Conservation (phyloP, 2,797 vertebrate genomes). For the Chaetophractus vellerosus region DNA sequence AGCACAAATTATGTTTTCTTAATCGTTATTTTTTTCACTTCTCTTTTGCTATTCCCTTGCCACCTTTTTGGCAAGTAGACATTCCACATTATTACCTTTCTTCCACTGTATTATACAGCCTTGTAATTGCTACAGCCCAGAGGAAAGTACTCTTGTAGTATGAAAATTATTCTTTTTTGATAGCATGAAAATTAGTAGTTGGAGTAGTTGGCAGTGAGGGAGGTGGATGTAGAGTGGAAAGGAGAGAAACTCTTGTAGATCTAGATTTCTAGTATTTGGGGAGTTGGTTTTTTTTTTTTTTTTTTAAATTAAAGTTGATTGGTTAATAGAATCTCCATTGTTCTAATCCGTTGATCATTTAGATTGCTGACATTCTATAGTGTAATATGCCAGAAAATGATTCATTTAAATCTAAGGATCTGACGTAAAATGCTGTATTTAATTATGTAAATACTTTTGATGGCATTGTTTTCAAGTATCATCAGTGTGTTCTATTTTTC, state of each 20-base stretch:
- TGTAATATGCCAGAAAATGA: slow-evolving; percentile 46
- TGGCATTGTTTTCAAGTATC: slow-evolving; percentile 30
- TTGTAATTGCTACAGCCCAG: not conserved
- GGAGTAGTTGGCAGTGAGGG: not conserved
- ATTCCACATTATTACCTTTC: not conserved
- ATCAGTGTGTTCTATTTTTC: slow-evolving; percentile 70
- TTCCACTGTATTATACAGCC: not conserved
- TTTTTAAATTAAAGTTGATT: slow-evolving; percentile 28
- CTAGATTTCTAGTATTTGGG: not conserved
- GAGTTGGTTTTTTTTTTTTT: slow-evolving; percentile 10
- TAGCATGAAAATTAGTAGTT: slow-evolving; percentile 36
- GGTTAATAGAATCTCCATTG: slow-evolving; percentile 2
- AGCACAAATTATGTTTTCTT: not conserved
- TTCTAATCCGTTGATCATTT: slow-evolving; percentile 28
- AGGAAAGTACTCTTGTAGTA: slow-evolving; percentile 5
- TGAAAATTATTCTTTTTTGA: slow-evolving; percentile 41
- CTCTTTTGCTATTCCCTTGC: slow-evolving; percentile 17
- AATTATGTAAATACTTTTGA: slow-evolving; percentile 44
- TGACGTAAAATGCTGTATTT: slow-evolving; percentile 35
- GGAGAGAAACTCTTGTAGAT: not conserved
- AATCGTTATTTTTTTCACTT: not conserved
- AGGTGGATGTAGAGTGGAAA: not conserved
- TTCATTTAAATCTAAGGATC: slow-evolving; percentile 64
- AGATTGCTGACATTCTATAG: not conserved
- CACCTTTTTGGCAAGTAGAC: slow-evolving; percentile 15